Percentiles rank a stretch among this genome's conserved stretches.
phyloP scores from a whole-genome alignment of 2,113 vertebrate genomes.

The Cichladusa arquata region DNA sequence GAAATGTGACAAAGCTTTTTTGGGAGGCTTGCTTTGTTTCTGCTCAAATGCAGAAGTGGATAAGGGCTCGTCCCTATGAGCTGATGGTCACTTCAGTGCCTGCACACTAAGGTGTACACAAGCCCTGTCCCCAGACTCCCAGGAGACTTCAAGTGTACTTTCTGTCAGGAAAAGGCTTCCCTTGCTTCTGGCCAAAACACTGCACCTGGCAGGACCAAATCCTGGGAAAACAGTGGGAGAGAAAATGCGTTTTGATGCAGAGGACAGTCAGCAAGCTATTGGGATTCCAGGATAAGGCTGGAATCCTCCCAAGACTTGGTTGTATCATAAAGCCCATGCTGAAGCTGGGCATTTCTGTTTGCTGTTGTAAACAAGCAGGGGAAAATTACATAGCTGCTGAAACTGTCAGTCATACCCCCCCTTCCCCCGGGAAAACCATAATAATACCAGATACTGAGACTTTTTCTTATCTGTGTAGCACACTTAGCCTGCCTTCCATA shows the following conservation, averaged over 20 bases:
- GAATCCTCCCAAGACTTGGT: not conserved
- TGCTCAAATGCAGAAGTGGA: not conserved
- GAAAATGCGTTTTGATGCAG: not conserved
- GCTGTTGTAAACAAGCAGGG: not conserved
- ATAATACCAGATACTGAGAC: not conserved
- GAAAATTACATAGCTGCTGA: constrained; percentile 22
- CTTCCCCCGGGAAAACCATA: not conserved
- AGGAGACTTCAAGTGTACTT: not conserved
- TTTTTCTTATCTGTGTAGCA: not conserved
- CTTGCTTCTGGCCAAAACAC: not conserved
- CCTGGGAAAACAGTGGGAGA: not conserved
- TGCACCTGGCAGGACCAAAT: not conserved
- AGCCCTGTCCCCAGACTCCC: not conserved
- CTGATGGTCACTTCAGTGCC: not conserved
- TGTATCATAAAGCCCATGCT: not conserved
- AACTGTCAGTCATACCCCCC: not conserved
- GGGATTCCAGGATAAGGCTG: not conserved
- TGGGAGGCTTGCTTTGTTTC: not conserved
- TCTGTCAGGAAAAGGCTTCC: not conserved
- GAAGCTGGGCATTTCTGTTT: not conserved
- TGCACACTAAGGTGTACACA: not conserved
- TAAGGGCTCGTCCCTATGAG: fast-evolving
- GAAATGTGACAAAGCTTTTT: not conserved
- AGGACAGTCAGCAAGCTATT: not conserved
- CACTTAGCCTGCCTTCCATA: not conserved